A percentile compares a stretch with the other conserved stretches of the same genome.
Conservation (phyloP, 2,888 invertebrate genomes). For the Strigamia crassipes region DNA sequence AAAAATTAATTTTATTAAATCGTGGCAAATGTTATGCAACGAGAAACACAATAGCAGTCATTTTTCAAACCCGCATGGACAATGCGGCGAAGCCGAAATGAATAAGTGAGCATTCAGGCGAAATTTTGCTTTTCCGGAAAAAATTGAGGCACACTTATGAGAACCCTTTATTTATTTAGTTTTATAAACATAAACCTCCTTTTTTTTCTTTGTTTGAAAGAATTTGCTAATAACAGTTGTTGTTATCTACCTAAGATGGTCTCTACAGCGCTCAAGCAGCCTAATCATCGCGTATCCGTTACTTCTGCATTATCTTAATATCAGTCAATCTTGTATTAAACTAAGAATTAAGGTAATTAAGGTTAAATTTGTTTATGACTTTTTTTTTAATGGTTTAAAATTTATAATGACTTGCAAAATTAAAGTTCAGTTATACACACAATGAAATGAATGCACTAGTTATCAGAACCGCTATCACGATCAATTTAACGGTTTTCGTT, state of each 20-base stretch:
- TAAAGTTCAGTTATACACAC: neutral
- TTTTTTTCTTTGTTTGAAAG: constrained; percentile 2
- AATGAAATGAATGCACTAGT: neutral
- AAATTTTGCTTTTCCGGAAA: constrained; percentile 14
- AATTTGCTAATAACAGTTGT: neutral
- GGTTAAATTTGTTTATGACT: neutral
- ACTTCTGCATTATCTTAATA: neutral
- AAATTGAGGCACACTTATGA: constrained; percentile 23
- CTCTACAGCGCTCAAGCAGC: neutral
- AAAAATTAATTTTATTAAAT: constrained; percentile 1
- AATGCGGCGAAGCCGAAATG: constrained; percentile 16
- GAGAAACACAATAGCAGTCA: neutral
- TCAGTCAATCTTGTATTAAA: neutral
- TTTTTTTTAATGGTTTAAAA: neutral
- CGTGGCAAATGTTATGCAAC: neutral
- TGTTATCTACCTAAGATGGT: neutral
- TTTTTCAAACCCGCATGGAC: neutral
- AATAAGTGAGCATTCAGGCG: constrained; percentile 19
- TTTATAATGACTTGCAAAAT: neutral
- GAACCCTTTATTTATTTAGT: neutral
- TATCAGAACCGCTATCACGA: too few relatives aligned
- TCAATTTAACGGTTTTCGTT: too few relatives aligned
- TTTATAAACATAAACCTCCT: neutral
- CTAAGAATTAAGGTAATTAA: neutral
- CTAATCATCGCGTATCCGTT: neutral